Base-by-base conservation (phyloP, 2,888 invertebrate species). In the Cynaeus angustus region DNA sequence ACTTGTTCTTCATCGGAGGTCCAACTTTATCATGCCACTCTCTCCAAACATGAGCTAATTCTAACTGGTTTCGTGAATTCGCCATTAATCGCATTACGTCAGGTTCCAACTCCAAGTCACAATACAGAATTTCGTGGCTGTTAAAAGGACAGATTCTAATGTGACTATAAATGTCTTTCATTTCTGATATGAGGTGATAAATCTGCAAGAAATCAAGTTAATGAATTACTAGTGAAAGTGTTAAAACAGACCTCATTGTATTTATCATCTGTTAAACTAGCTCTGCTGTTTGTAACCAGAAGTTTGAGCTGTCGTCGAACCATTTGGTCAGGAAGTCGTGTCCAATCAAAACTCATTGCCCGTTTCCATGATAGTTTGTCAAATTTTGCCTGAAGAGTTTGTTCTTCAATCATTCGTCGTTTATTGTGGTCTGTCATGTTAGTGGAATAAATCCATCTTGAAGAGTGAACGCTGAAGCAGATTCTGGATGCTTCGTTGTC, bases 11-110 rank as follows among this genome's bases (percentile, higher is more conserved):
- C 83, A 95, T 86, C 16, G 91, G 90, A 0, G 91, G 92, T 0
- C 96, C 96, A 0, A 92, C 90, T 66, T 90, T 91, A 69, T 95
- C 93, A 72, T 95, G 88, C 90, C 94, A 96, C 64, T 91, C 91
- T 77, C 87, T 88, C 96, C 96, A 96, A 0, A 92, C 90, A 76
- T 94, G 91, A 12, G 91, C 79, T 48, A 96, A 84, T 79, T 94
- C 93, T 14, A 91, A 90, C 74, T 92, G 92, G 75, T 94, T 91
- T 71, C 91, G 87, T 0, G 93, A 93, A 80, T 90, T 89, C 0
- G 91, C 90, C 85, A 94, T 87, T 37, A 93, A 89, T 68, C 81
- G 87, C 1, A 85, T 88, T 38, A 92, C 87, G 77, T 92, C 92
- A 38, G 89, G 87, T 64, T 89, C 89, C n/a, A 89, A 77, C 72